phyloP scores from a whole-genome alignment of 2,113 vertebrate genomes.

The Climacteris rufus region DNA sequence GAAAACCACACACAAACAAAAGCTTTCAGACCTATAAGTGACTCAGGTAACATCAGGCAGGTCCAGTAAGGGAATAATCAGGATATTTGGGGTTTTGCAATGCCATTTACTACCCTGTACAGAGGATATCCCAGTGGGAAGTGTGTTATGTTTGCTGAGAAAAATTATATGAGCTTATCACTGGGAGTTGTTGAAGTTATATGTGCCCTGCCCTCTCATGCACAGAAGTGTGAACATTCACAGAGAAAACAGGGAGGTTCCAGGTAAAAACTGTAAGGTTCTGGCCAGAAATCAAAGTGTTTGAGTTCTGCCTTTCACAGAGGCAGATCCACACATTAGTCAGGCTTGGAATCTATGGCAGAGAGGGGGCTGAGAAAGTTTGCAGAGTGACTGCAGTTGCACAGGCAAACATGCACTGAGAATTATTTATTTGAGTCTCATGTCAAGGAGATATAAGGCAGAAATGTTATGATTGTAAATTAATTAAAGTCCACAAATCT shows the following conservation, averaged over 20 bases:
- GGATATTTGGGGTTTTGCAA: background rate
- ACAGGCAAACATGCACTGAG: background rate
- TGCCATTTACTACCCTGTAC: background rate
- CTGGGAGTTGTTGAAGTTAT: background rate
- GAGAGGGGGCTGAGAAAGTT: background rate
- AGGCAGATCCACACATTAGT: accelerated
- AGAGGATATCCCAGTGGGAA: background rate
- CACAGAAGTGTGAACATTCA: background rate
- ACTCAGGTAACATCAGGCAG: background rate
- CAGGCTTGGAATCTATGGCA: background rate
- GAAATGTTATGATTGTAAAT: background rate
- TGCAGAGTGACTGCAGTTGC: background rate
- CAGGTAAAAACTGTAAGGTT: background rate
- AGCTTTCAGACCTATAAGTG: background rate
- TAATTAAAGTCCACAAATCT: background rate
- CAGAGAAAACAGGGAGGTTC: background rate
- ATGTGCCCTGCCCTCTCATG: background rate
- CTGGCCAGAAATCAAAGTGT: background rate
- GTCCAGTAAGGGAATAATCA: background rate
- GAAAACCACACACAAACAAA: background rate
- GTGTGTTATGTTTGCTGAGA: background rate
- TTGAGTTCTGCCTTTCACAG: background rate
- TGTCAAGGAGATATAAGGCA: background rate
- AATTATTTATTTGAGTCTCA: background rate
- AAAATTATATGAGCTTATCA: background rate